Conservation (phyloP, 2,888 invertebrate genomes). For the Acholoe squamosa region DNA sequence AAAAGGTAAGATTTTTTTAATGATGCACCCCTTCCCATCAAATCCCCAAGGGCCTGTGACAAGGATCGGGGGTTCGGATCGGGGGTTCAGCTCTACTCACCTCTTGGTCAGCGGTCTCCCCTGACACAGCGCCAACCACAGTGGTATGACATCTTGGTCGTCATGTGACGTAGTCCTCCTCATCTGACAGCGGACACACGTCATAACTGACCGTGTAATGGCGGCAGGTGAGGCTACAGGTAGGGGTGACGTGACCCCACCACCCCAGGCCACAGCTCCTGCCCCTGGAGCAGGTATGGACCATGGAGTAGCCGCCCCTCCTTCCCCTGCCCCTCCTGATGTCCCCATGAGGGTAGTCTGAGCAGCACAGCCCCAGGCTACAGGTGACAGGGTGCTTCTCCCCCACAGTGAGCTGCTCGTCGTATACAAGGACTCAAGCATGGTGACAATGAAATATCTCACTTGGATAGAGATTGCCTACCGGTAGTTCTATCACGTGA, state of each 20-base stretch:
- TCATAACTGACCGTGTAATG: background rate
- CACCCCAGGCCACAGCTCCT: background rate
- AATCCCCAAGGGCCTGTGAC: no score
- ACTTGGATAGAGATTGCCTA: no score
- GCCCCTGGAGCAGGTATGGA: background rate
- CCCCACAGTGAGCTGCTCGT: background rate
- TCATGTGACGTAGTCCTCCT: background rate
- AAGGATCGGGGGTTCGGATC: no score
- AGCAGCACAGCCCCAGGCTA: background rate
- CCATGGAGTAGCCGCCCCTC: background rate
- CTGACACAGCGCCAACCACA: slow-evolving; percentile 48
- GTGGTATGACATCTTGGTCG: slow-evolving; percentile 41
- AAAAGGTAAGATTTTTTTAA: no score
- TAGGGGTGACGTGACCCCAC: background rate
- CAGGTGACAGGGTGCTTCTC: background rate
- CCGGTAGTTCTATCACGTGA: no score
- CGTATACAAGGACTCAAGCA: background rate
- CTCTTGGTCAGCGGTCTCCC: slow-evolving; percentile 14
- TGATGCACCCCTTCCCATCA: no score
- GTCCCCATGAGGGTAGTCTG: background rate
- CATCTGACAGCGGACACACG: slow-evolving; percentile 39
- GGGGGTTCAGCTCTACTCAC: no score
- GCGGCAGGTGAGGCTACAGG: background rate
- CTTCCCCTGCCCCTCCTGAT: background rate
- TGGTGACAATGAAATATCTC: background rate